A percentile compares a stretch with the other conserved stretches of the same genome.
Conservation (phyloP, 2,797 vertebrate species). For the Rhinoraja longicauda region DNA sequence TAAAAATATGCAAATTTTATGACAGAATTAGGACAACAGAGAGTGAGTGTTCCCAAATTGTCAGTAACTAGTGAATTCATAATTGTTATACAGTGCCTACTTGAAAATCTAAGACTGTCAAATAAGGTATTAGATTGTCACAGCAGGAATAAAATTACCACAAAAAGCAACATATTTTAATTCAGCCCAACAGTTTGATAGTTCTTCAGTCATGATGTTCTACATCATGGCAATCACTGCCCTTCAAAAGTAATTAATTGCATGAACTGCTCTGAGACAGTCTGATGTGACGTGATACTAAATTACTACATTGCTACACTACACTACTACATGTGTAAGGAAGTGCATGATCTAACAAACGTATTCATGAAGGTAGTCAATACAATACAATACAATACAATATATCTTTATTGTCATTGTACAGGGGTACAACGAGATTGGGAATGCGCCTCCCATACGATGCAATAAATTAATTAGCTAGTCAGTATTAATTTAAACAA, state of each 20-base stretch:
- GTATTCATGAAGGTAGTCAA: background rate
- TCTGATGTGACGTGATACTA: background rate
- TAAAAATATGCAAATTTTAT: conserved; percentile 36
- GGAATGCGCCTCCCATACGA: no score
- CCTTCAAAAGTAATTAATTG: background rate
- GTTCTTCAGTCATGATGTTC: background rate
- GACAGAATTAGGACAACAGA: conserved; percentile 36
- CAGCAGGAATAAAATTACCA: conserved; percentile 29
- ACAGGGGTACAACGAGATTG: no score
- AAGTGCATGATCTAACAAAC: background rate
- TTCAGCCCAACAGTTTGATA: background rate
- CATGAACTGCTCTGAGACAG: background rate
- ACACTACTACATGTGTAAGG: background rate
- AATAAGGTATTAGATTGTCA: conserved; percentile 32
- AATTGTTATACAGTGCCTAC: conserved; percentile 28
- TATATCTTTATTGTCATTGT: no score
- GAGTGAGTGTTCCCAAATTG: conserved; percentile 34
- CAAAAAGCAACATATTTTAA: conserved; percentile 19
- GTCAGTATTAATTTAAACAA: no score
- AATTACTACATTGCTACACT: no score
- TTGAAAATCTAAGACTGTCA: conserved; percentile 19
- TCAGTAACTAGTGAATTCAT: conserved; percentile 26
- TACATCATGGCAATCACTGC: background rate
- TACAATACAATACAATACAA: no score
- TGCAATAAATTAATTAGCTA: no score